phyloP scores from a whole-genome alignment of 2,113 vertebrate genomes.

The Actenoides hombroni region DNA sequence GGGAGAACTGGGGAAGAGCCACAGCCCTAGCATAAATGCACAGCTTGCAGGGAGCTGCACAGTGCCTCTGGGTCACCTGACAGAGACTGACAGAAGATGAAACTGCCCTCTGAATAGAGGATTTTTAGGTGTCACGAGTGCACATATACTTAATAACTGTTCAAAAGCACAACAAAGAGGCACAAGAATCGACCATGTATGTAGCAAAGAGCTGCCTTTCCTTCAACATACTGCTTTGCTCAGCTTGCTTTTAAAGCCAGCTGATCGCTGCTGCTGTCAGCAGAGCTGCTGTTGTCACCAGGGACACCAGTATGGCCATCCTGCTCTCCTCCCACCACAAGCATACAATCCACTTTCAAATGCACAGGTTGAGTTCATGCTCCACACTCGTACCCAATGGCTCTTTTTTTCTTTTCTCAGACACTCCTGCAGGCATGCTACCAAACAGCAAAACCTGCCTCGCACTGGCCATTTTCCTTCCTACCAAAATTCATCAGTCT shows the following conservation, averaged over 20 bases:
- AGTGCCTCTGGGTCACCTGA: neutral
- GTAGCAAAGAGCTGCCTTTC: neutral
- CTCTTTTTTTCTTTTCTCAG: constrained; percentile 5
- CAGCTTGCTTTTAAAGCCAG: neutral
- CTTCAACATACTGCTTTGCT: neutral
- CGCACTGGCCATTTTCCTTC: neutral
- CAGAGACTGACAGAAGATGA: neutral
- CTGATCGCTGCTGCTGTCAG: accelerated
- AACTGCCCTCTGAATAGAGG: neutral
- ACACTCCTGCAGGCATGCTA: accelerated
- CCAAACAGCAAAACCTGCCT: neutral
- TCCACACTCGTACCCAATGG: accelerated
- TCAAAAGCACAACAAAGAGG: neutral
- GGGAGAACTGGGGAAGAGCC: neutral
- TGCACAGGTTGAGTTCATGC: accelerated
- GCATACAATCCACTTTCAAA: neutral
- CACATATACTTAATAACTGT: neutral
- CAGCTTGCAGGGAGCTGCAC: neutral
- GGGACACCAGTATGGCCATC: accelerated
- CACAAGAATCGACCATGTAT: neutral
- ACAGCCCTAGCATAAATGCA: accelerated
- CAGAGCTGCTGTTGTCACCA: neutral
- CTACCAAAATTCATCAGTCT: neutral
- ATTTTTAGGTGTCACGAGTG: neutral
- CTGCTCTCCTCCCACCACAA: neutral